Percentiles rank a stretch among this genome's conserved stretches.
phyloP scores from a whole-genome alignment of 2,113 vertebrate genomes.

The Archocentrus centrarchus region DNA sequence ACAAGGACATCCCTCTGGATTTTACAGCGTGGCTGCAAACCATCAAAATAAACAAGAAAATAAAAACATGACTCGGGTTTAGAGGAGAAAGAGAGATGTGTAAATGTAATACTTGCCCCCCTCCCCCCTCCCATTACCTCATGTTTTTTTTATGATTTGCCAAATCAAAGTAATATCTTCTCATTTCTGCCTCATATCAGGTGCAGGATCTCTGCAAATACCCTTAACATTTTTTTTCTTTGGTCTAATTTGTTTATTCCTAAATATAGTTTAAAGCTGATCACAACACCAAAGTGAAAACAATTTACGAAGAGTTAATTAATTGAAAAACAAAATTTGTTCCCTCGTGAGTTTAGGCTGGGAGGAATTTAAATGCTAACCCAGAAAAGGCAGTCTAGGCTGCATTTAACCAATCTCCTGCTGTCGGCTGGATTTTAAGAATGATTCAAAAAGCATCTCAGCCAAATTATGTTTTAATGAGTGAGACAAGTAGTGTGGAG shows the following conservation, averaged over 20 bases:
- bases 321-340: conserved; percentile 18
- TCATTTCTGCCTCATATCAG: conserved; percentile 4
- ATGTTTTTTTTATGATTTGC: background rate
- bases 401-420: background rate
- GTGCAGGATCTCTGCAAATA: conserved; percentile 24
- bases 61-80: conserved; percentile 34
- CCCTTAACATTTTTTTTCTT: conserved; percentile 13
- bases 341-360: conserved; percentile 18
- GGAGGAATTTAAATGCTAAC: conserved; percentile 1
- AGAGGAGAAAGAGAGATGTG: conserved; percentile 15
- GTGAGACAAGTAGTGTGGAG: background rate
- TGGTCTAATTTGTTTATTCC: conserved; percentile 31
- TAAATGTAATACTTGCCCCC: background rate
- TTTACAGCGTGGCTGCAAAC: conserved; percentile 31
- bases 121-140: background rate
- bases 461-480: background rate
- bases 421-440: conserved; percentile 1
- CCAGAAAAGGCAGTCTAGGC: background rate
- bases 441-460: conserved; percentile 14
- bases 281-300: conserved; percentile 20
- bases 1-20: conserved; percentile 37
- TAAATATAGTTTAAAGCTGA: conserved; percentile 11
- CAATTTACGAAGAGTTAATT: conserved; percentile 28
- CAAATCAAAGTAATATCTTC: background rate
- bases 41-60: conserved; percentile 39